Base-by-base conservation (phyloP, 2,113 vertebrate genomes). In the Forbesichthys agassizii region DNA sequence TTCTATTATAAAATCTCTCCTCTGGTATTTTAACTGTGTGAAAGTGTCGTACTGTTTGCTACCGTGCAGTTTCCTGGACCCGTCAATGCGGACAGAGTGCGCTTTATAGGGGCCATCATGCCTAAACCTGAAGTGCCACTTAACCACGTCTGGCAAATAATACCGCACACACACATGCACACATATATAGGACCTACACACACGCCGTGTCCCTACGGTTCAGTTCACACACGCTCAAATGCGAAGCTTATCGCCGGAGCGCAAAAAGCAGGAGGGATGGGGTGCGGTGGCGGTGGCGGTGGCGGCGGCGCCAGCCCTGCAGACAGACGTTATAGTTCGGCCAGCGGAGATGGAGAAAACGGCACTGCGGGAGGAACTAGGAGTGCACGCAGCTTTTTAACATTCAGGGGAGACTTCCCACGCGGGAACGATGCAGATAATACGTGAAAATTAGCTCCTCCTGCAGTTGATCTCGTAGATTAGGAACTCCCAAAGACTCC, bases 291-390 rank as follows among this genome's bases (percentile, higher is more conserved):
- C 51, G 72, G 9, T 55, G 64, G 70, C 48, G 67, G 65, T 79
- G 58, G 59, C 16, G 68, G 61, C 55, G 20, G 68, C 78, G 70
- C 69, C 48, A 64, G 80, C 74, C 75, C 83, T 79, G 74, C 79
- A 84, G 75, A 80, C 75, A 64, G 72, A 18, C 80, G 86, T 86
- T 74, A 75, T 79, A 79, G 65, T 68, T 73, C 63, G 73, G 68
- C 73, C 51, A 66, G 60, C 80, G 66, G 80, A 67, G 71, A 81
- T 81, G 86, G 80, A 85, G 77, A 74, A 51, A 77, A 75, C 84
- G 83, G 84, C 89, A 88, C n/a, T 90, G 87, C 88, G 81, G 88
- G 87, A 87, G 55, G 80, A 75, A 77, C 52, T 71, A 61, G 10
- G 64, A 73, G 77, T 47, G 46, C 20, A 61, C 18, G 52, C 61